Base-by-base conservation (phyloP, 35 echinoderm and acorn worm species). In the Holothuria glaberrima region DNA sequence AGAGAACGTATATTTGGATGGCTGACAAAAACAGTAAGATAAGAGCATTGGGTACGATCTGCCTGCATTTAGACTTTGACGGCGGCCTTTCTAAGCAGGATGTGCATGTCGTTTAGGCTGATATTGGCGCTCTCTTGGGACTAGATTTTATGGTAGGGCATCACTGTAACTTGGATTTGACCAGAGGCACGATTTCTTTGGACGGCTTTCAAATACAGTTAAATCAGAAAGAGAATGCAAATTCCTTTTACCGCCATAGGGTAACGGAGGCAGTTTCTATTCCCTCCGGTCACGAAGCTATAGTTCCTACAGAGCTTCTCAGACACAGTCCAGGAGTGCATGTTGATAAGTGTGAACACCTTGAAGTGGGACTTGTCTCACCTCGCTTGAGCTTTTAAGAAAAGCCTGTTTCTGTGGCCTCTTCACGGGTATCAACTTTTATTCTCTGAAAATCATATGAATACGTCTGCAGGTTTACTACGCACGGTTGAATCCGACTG, bases 281-380 rank as follows among this genome's bases (percentile, higher is more conserved):
- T 21, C 80, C 80, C 3, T 20, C 80, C 13, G 80, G 46, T 12
- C 22, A 83, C 59, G 80, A 83, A 83, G 80, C 9, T 12, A 32
- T 83, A 9, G 56, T 60, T 58, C 80, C 80, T 20, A 12, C 80
- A 16, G 46, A 78, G 22, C 74, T 78, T 78, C 33, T 78, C 10
- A 35, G 38, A 45, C 13, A 38, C 34, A 14, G 30, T 14, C 21
- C 32, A 12, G 30, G 31, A 50, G 10, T 78, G 33, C 31, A 33
- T 50, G 22, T 24, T 5, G 33, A 24, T 24, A 38, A 38, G 74
- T 33, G 32, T 20, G 21, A 78, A n/a, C 33, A 14, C 13, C 30
- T 35, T 9, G 41, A 18, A 33, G 26, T 69, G 66, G 66, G 31
- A 29, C 25, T 30, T 27, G 66, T 33, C 12, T 30, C 66, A 29